Evolutionary conservation across 2,113 vertebrate genomes (phyloP).

Genomic region (Thamnophis sirtalis): DNA sequence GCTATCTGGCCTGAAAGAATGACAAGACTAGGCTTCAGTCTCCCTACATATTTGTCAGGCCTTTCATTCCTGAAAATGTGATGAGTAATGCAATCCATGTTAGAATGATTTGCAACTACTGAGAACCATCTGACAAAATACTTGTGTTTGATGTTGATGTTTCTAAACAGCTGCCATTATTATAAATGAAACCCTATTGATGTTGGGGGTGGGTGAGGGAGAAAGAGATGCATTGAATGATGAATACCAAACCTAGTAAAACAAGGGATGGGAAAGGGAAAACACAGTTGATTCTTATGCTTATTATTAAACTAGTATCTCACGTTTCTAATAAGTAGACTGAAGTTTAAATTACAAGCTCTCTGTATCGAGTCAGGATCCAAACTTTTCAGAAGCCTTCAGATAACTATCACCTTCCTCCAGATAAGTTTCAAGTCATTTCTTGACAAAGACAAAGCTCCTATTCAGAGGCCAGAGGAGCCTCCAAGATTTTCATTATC

Average conservation of each 20-base stretch:
- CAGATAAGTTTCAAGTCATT: constrained; percentile 78
- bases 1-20: not conserved
- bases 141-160: not conserved
- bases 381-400: constrained; percentile 64
- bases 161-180: not conserved
- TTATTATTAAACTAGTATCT: constrained; percentile 69
- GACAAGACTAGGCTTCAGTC: not conserved
- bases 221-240: constrained; percentile 6
- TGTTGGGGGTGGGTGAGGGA: no score
- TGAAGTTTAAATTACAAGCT: constrained; percentile 78
- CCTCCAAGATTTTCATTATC: constrained; percentile 70
- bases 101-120: constrained; percentile 2
- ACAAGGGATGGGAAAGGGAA: constrained; percentile 30
- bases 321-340: constrained; percentile 77
- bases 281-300: not conserved
- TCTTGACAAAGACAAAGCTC: constrained; percentile 78
- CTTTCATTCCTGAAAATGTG: constrained; percentile 4
- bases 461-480: constrained; percentile 69
- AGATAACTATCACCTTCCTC: constrained; percentile 79
- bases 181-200: constrained; percentile 9
- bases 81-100: constrained; percentile 6
- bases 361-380: constrained; percentile 67
- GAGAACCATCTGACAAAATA: not conserved
- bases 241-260: constrained; percentile 38
- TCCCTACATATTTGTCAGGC: not conserved